These are phyloP conservation scores for Cephus rjabovi DNA, from an alignment of 2,888 invertebrate genomes.

Conservation along the genomic window DNA sequence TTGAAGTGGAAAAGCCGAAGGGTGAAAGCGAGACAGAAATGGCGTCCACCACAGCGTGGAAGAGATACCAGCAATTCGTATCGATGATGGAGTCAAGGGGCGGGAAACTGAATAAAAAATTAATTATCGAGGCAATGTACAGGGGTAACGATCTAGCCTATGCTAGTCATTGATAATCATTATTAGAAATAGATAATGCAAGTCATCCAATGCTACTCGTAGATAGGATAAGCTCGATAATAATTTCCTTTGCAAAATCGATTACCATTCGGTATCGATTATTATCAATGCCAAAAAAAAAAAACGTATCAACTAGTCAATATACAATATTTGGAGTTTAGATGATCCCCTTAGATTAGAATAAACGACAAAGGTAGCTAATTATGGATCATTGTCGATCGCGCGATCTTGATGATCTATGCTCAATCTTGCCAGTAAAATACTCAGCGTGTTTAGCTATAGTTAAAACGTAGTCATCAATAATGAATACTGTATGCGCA, in stretches of 20 bases:
- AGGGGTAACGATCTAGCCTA: conserved; percentile 59
- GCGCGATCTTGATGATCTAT: neutral
- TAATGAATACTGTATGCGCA: neutral
- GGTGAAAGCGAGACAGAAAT: conserved; percentile 6
- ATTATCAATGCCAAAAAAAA: conserved; percentile 44
- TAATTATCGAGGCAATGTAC: conserved; percentile 60
- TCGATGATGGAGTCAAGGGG: conserved; percentile 53
- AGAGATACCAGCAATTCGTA: conserved; percentile 55
- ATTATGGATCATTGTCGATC: neutral
- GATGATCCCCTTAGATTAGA: neutral
- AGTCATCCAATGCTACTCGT: neutral
- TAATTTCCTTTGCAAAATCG: neutral
- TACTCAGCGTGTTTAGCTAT: neutral
- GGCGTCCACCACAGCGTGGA: conserved; percentile 53
- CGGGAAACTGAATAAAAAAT: conserved; percentile 50
- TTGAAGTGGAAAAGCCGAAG: conserved; percentile 24
- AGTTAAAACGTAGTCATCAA: neutral
- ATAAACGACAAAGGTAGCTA: neutral
- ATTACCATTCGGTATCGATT: neutral
- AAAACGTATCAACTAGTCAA: conserved; percentile 28
- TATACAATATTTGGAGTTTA: neutral
- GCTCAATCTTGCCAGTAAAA: conserved; percentile 8
- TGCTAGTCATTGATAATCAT: conserved; percentile 41
- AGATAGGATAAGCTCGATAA: neutral
- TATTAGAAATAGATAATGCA: neutral